Conservation (phyloP, 37 sponge, comb jelly and placozoan genomes). For the Aphrocallistes beatrix region DNA sequence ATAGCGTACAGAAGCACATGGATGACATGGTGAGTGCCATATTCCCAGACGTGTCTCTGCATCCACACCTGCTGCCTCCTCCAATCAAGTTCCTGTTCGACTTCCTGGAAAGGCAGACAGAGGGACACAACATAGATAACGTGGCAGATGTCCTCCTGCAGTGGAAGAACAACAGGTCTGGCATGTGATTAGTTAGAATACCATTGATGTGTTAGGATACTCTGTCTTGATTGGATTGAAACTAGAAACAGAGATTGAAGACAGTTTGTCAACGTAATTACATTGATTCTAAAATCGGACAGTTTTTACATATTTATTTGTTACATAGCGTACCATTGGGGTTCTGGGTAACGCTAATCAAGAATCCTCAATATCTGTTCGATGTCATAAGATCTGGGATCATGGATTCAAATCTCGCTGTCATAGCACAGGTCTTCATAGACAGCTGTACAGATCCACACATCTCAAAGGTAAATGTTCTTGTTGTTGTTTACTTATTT, state of each 20-base stretch:
- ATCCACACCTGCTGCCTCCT: constrained; percentile 54
- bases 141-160: constrained; percentile 71
- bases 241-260: no score
- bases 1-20: no score
- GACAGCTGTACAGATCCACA: neutral
- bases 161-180: constrained; percentile 96
- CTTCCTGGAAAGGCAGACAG: constrained; percentile 75
- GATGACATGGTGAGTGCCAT: no score
- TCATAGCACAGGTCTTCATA: constrained; percentile 52
- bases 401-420: constrained; percentile 74
- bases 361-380: constrained; percentile 94
- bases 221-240: no score
- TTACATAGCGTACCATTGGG: constrained; percentile 69
- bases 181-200: no score
- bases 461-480: neutral
- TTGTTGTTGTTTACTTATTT: neutral
- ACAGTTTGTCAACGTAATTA: no score
- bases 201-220: no score
- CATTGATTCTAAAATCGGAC: no score
- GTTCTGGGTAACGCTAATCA: constrained; percentile 92
- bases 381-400: constrained; percentile 85
- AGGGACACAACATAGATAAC: constrained; percentile 36
- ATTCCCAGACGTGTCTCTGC: no score
- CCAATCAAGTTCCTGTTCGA: constrained; percentile 91
- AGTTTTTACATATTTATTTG: no score